Evolutionary conservation across 2,113 vertebrate genomes (phyloP).

Genomic region (Rhipidura dahli): DNA sequence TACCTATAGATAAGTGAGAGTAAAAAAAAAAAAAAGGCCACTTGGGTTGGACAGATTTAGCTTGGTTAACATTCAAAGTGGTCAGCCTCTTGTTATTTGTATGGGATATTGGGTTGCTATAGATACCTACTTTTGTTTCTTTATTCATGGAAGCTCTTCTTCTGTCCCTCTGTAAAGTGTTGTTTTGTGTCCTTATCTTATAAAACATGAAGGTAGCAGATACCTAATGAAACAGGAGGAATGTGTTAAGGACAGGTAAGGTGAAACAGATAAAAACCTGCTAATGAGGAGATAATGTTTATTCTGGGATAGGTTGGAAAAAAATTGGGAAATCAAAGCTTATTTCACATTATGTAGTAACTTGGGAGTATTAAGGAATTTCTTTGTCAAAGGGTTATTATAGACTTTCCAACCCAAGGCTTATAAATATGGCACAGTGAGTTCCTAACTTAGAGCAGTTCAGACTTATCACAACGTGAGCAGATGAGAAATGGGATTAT

Average conservation of each 20-base stretch:
- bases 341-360: background rate
- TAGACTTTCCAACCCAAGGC: background rate
- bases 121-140: background rate
- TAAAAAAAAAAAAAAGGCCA: background rate
- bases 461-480: background rate
- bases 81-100: background rate
- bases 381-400: background rate
- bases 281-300: background rate
- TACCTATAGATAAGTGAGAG: background rate
- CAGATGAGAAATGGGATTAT: background rate
- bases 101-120: background rate
- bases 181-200: background rate
- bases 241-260: background rate
- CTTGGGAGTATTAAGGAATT: background rate
- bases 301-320: background rate
- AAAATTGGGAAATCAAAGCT: background rate
- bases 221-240: background rate
- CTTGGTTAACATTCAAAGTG: background rate
- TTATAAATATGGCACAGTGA: background rate
- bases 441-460: background rate
- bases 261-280: background rate
- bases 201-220: background rate
- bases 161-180: background rate
- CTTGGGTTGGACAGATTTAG: background rate
- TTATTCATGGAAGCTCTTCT: background rate